Evolutionary conservation across 2,888 invertebrate species (phyloP).

Genomic region (Laspeyria flexula): DNA sequence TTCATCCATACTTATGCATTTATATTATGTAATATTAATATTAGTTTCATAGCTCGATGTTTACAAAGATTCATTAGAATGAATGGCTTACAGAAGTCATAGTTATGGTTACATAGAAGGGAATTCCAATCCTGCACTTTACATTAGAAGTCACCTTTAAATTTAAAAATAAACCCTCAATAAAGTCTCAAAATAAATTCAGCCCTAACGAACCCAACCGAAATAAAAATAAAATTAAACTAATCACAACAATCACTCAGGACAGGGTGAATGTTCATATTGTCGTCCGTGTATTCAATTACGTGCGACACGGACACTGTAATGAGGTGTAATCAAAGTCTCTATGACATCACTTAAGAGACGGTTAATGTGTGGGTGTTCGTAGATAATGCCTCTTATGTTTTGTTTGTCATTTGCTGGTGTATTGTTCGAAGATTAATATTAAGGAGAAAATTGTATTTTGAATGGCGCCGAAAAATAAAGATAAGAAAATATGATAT

Average conservation of each 20-base stretch:
- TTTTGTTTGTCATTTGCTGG: conserved; percentile 4
- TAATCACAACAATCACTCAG: conserved; percentile 15
- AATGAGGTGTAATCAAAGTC: conserved; percentile 55
- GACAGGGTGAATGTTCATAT: conserved; percentile 31
- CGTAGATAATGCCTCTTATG: conserved; percentile 29
- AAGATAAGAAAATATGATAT: not conserved
- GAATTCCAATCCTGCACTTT: too few relatives aligned
- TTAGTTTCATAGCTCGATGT: too few relatives aligned
- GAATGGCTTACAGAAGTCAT: too few relatives aligned
- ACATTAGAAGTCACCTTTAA: too few relatives aligned
- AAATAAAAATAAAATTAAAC: not conserved
- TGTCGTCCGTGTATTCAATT: conserved; percentile 52
- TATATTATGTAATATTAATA: too few relatives aligned
- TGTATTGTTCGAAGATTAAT: not conserved
- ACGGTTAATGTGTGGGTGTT: conserved; percentile 26
- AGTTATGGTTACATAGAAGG: too few relatives aligned
- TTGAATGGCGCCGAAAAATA: not conserved
- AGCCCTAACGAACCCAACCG: not conserved
- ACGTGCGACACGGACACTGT: conserved; percentile 46
- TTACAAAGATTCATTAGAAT: too few relatives aligned
- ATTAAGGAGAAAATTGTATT: not conserved
- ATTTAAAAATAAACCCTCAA: not conserved
- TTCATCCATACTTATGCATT: too few relatives aligned
- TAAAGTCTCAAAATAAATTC: not conserved
- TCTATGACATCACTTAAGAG: conserved; percentile 47